phyloP scores from a whole-genome alignment of 1,140 invertebrate genomes.

The Cotesia typhae region DNA sequence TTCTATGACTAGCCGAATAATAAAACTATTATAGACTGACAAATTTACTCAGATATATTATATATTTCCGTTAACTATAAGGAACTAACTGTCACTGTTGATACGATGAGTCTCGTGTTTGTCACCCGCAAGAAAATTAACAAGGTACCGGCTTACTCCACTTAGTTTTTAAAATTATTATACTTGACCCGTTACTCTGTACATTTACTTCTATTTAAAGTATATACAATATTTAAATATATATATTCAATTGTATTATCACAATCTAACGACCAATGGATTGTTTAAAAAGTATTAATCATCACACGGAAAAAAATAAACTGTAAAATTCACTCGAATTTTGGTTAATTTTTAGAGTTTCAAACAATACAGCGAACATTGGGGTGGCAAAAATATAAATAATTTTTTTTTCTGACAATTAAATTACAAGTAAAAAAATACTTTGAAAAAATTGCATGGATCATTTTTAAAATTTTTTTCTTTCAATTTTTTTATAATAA shows the following conservation, averaged over 20 bases:
- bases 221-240: neutral
- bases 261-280: neutral
- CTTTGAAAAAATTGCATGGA: no score
- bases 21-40: neutral
- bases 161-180: conserved; percentile 16
- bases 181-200: conserved; percentile 34
- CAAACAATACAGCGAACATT: no score
- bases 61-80: conserved; percentile 22
- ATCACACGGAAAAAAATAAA: neutral
- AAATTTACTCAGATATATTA: neutral
- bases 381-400: no score
- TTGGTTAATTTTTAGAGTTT: no score
- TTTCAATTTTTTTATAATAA: no score
- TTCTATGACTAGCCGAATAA: no score
- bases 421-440: no score
- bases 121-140: neutral
- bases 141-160: conserved; percentile 29
- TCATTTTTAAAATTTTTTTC: no score
- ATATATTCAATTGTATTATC: conserved; percentile 8
- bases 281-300: conserved; percentile 15
- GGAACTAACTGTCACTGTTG: conserved; percentile 34
- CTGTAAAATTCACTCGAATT: no score
- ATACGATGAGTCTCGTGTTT: neutral
- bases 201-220: neutral
- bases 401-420: no score